These are phyloP conservation scores for Phylloscopus collybita DNA, from an alignment of 2,797 vertebrate species.

Conservation along the genomic window DNA sequence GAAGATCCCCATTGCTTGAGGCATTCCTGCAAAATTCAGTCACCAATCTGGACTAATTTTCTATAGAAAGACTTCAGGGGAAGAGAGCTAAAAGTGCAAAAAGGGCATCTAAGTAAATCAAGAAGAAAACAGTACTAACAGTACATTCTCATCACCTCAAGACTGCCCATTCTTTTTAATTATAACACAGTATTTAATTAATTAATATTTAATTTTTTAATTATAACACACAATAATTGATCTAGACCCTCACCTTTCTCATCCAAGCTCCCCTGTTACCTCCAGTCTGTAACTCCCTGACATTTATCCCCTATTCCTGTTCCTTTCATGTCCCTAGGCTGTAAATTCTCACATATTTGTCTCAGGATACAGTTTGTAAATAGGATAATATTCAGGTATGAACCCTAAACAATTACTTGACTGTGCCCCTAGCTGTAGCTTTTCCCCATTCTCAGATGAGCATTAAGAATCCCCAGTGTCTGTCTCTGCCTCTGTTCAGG, in stretches of 20 bases:
- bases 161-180: neutral
- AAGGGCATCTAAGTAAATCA: neutral
- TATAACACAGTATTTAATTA: neutral
- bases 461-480: fast-evolving
- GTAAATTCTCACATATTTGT: neutral
- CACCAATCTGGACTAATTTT: neutral
- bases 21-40: neutral
- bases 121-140: neutral
- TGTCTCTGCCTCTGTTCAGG: neutral
- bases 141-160: neutral
- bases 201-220: neutral
- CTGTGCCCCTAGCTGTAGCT: neutral
- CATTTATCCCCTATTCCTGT: neutral
- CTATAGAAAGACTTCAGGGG: neutral
- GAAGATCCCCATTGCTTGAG: neutral
- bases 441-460: fast-evolving
- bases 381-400: neutral
- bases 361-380: neutral
- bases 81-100: neutral
- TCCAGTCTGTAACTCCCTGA: neutral
- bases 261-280: neutral
- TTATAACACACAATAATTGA: neutral
- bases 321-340: neutral
- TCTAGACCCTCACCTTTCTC: neutral
- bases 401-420: neutral